phyloP scores from a whole-genome alignment of 2,888 invertebrate species.

The Pyrochroa serraticornis region DNA sequence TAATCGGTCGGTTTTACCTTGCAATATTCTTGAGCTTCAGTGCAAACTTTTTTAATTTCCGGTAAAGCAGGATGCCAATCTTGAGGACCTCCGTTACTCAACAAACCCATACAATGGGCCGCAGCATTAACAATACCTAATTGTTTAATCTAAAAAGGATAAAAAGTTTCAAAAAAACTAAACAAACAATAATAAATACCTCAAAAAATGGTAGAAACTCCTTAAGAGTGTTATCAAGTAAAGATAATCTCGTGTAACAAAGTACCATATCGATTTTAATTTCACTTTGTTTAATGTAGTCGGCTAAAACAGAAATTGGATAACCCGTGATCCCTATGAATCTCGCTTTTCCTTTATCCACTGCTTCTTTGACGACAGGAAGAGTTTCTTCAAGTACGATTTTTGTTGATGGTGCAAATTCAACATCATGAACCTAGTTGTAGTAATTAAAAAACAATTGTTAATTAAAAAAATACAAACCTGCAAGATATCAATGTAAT shows the following conservation, averaged over 20 bases:
- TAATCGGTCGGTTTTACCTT: slow-evolving; percentile 59
- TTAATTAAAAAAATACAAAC: slow-evolving; percentile 58
- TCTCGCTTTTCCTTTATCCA: slow-evolving; percentile 73
- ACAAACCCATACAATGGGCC: slow-evolving; percentile 80
- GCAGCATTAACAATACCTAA: slow-evolving; percentile 88
- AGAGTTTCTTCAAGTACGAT: slow-evolving; percentile 83
- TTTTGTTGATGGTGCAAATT: slow-evolving; percentile 79
- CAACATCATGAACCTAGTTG: slow-evolving; percentile 84
- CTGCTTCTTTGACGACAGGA: slow-evolving; percentile 77
- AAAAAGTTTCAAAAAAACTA: no score
- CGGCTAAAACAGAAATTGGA: slow-evolving; percentile 76
- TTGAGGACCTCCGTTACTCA: slow-evolving; percentile 76
- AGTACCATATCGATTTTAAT: slow-evolving; percentile 72
- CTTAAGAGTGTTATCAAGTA: slow-evolving; percentile 78
- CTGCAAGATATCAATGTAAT: slow-evolving; percentile 85
- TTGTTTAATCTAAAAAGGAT: slow-evolving; percentile 62
- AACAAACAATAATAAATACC: no score
- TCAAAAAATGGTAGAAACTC: slow-evolving; percentile 75
- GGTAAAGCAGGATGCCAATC: slow-evolving; percentile 81
- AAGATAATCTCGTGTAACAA: slow-evolving; percentile 80
- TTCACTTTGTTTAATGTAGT: slow-evolving; percentile 68
- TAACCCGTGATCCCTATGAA: slow-evolving; percentile 89
- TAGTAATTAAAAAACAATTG: not conserved
- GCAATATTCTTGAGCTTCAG: slow-evolving; percentile 69
- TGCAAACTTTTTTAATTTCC: slow-evolving; percentile 66